Conservation (phyloP, 2,113 vertebrate genomes). For the Calyptommatus sinebrachiatus region DNA sequence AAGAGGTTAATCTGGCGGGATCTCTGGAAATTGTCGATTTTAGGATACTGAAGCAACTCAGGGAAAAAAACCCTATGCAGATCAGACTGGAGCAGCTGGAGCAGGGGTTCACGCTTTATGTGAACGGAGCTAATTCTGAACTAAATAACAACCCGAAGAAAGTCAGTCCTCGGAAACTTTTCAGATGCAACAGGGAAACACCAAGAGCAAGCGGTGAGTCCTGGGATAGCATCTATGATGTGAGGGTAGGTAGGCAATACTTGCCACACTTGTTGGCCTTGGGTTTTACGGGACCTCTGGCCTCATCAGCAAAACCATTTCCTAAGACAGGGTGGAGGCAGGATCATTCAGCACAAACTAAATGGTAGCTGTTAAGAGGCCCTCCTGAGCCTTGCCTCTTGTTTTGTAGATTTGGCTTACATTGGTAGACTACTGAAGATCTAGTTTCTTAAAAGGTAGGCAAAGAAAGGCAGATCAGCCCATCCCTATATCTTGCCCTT, state of each 20-base stretch:
- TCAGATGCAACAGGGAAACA: conserved; percentile 57
- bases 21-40: too few species aligned
- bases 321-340: neutral
- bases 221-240: neutral
- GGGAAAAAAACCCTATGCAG: conserved; percentile 77
- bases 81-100: conserved; percentile 84
- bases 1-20: too few species aligned
- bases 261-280: too few species aligned
- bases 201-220: conserved; percentile 73
- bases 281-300: neutral
- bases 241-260: too few species aligned
- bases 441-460: neutral
- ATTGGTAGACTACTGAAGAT: neutral
- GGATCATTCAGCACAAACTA: too few species aligned
- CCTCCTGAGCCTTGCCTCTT: neutral
- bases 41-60: conserved; percentile 81
- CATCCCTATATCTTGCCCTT: neutral
- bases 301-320: too few species aligned
- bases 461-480: neutral
- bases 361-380: neutral
- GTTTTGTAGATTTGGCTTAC: neutral
- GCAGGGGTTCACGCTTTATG: conserved; percentile 91
- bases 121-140: conserved; percentile 91
- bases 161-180: conserved; percentile 33
- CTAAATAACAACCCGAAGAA: conserved; percentile 61